Conservation (phyloP, 1,140 invertebrate species). For the Anthonomus grandis region DNA sequence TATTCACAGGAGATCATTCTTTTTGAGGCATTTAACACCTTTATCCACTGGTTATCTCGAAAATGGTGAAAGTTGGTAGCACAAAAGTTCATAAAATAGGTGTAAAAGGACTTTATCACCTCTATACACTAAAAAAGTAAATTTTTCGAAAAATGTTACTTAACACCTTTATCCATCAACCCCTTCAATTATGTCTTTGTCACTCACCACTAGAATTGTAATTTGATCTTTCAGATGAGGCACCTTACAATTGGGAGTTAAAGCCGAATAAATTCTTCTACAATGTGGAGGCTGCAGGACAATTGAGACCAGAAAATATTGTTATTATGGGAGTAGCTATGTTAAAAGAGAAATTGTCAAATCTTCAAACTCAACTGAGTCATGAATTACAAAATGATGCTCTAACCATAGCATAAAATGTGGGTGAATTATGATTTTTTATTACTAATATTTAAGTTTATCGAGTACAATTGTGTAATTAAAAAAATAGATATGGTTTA, state of each 20-base stretch:
- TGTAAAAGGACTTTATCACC: too few relatives aligned
- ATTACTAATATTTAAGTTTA: neutral
- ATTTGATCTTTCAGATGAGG: constrained; percentile 82
- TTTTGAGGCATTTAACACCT: too few relatives aligned
- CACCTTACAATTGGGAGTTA: constrained; percentile 86
- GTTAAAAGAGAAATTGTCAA: constrained; percentile 93
- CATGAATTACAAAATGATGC: constrained; percentile 85
- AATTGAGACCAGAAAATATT: constrained; percentile 95
- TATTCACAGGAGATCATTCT: too few relatives aligned
- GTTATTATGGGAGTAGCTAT: constrained; percentile 90
- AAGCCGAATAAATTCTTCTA: constrained; percentile 98
- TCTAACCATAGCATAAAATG: constrained; percentile 61
- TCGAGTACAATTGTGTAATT: neutral
- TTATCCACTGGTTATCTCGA: too few relatives aligned
- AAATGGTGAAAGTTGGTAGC: too few relatives aligned
- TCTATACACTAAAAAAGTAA: too few relatives aligned
- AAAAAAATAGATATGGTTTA: neutral
- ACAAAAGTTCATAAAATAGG: too few relatives aligned
- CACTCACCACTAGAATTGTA: too few relatives aligned
- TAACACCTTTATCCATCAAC: too few relatives aligned
- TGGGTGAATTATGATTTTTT: neutral
- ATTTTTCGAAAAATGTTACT: too few relatives aligned
- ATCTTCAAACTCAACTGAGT: constrained; percentile 88
- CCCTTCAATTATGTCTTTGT: too few relatives aligned
- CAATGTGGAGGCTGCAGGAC: constrained; percentile 94